Evolutionary conservation across 1,140 invertebrate genomes (phyloP), one percentile per base, ranked within the genome.

Genomic region (Acarapis woodi): DNA sequence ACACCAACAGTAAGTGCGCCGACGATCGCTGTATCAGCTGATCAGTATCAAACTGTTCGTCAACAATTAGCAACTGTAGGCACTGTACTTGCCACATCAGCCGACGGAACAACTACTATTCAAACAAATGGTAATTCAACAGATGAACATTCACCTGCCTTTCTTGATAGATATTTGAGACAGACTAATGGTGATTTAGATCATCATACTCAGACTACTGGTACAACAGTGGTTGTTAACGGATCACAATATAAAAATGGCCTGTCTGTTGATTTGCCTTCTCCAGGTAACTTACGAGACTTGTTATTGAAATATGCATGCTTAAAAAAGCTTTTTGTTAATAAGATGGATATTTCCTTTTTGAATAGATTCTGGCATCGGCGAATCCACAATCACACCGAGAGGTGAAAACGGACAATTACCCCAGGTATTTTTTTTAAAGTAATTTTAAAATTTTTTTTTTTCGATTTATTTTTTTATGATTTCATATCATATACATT

Each of bases 301-400:
- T n/a, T n/a, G n/a, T n/a, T n/a, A n/a, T n/a, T n/a, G n/a, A n/a
- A n/a, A n/a, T n/a, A n/a, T n/a, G n/a, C n/a, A n/a, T n/a, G n/a
- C n/a, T n/a, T n/a, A n/a, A n/a, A n/a, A n/a, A n/a, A n/a, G n/a
- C n/a, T n/a, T n/a, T n/a, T n/a, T n/a, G n/a, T n/a, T n/a, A n/a
- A n/a, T n/a, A n/a, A n/a, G n/a, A n/a, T n/a, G n/a, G n/a, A n/a
- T n/a, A n/a, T n/a, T n/a, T n/a, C n/a, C n/a, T n/a, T n/a, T n/a
- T n/a, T n/a, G n/a, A n/a, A n/a, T n/a, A n/a, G n/a, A n/a, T n/a
- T 78, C 73, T 46, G 79, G 78, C 15, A 83, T 85, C 47, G 79
- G 78, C 20, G 73, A 76, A 1, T 76, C 82, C 49, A 73, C 76
- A 44, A 76, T 80, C 49, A 83, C 79, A 22, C 79, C 79, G 28